phyloP scores from a whole-genome alignment of 2,888 invertebrate species.

The Steinernema hermaphroditum region DNA sequence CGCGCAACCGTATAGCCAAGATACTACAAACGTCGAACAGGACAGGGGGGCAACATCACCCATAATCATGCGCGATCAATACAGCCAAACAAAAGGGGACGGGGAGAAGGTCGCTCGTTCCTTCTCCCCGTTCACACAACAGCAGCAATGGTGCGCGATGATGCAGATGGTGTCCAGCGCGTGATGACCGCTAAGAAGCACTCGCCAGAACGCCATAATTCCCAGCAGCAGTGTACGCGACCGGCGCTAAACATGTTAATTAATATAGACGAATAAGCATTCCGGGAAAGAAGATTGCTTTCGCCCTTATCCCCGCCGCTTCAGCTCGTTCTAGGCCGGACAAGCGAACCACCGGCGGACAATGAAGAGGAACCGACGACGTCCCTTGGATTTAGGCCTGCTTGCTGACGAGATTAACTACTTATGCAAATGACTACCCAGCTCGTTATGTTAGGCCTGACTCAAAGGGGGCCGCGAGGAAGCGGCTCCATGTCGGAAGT shows the following conservation, averaged over 20 bases:
- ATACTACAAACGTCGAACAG: slow-evolving; percentile 22
- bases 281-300: slow-evolving; percentile 17
- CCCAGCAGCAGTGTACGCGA: slow-evolving; percentile 1
- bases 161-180: slow-evolving; percentile 28
- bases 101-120: slow-evolving; percentile 23
- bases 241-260: slow-evolving; percentile 26
- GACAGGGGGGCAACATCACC: slow-evolving; percentile 22
- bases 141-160: slow-evolving; percentile 19
- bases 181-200: slow-evolving; percentile 25
- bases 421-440: not conserved
- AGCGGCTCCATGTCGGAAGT: not conserved
- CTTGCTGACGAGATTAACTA: slow-evolving; percentile 8
- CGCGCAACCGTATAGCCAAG: slow-evolving; percentile 12
- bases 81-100: slow-evolving; percentile 25
- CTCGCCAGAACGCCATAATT: not conserved
- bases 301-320: slow-evolving; percentile 10
- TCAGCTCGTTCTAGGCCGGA: not conserved
- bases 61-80: slow-evolving; percentile 28
- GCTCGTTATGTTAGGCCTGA: not conserved
- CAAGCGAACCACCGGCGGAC: not conserved
- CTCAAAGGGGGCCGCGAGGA: not conserved
- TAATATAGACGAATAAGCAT: slow-evolving; percentile 22
- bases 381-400: not conserved
- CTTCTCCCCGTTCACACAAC: slow-evolving; percentile 22
- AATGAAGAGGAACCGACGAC: not conserved